phyloP scores from a whole-genome alignment of 2,797 vertebrate genomes.

The Pipistrellus pygmaeus region DNA sequence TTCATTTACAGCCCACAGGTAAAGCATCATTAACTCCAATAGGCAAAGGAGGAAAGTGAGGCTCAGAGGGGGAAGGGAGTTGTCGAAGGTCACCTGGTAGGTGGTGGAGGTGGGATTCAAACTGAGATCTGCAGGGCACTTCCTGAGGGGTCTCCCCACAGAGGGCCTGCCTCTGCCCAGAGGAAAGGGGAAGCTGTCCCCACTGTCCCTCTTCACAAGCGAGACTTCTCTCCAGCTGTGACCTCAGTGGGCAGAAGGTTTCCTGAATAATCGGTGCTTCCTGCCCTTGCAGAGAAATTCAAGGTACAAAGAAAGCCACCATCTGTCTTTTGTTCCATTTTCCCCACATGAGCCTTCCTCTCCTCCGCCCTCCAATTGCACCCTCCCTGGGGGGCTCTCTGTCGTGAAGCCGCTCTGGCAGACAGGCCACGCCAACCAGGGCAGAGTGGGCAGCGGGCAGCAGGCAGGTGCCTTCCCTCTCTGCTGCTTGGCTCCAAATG shows the following conservation, averaged over 20 bases:
- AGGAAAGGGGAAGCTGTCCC: background rate
- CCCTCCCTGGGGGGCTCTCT: background rate
- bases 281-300: background rate
- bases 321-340: background rate
- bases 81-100: background rate
- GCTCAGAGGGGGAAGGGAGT: background rate
- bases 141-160: background rate
- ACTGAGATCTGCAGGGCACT: no score
- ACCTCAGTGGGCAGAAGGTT: background rate
- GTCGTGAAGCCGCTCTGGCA: background rate
- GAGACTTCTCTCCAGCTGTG: background rate
- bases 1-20: background rate
- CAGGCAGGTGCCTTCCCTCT: background rate
- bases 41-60: background rate
- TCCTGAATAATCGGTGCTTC: slow-evolving; percentile 21
- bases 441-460: no score
- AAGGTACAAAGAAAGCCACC: background rate
- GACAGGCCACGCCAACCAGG: background rate
- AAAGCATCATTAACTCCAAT: background rate
- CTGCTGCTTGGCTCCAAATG: background rate
- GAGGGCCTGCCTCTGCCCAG: background rate
- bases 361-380: rapidly evolving
- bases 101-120: background rate
- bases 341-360: background rate
- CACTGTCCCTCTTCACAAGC: background rate